A percentile compares a stretch with the other conserved stretches of the same genome.
phyloP scores from a whole-genome alignment of 2,113 vertebrate genomes.

The Myrmecobius fasciatus region DNA sequence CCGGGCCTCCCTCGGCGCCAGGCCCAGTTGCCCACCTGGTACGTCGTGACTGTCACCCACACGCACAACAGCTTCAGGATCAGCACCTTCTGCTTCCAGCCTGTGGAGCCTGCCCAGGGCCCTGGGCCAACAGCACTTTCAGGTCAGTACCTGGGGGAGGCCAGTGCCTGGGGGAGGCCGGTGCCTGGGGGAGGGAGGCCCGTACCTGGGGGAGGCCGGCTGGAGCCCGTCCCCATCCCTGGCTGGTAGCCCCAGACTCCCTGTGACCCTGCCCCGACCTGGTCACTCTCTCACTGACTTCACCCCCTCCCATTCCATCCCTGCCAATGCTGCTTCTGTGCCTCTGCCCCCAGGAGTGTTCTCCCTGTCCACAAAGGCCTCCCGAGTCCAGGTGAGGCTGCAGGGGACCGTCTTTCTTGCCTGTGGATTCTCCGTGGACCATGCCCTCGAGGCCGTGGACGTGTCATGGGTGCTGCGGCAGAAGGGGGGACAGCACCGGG shows the following conservation, averaged over 20 bases:
- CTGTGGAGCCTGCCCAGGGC: background rate
- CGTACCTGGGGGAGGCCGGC: background rate
- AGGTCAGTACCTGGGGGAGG: background rate
- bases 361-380: conserved; percentile 77
- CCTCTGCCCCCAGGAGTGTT: conserved; percentile 77
- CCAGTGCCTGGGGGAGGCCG: no score
- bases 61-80: conserved; percentile 66
- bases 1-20: conserved; percentile 66
- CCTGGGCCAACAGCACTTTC: background rate
- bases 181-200: no score
- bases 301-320: fast-evolving
- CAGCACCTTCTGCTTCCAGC: conserved; percentile 81
- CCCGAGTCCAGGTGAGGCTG: conserved; percentile 73
- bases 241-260: no score
- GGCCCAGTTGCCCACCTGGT: conserved; percentile 80
- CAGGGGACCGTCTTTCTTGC: conserved; percentile 74
- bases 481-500: conserved; percentile 61
- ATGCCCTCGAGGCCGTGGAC: conserved; percentile 53
- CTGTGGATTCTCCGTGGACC: conserved; percentile 84
- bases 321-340: background rate
- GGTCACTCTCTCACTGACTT: background rate
- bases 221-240: background rate
- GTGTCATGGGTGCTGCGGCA: conserved; percentile 78
- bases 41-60: conserved; percentile 80
- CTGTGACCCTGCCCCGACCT: no score